Base-by-base conservation (phyloP, 1,140 invertebrate species). In the Zaprionus taronus region DNA sequence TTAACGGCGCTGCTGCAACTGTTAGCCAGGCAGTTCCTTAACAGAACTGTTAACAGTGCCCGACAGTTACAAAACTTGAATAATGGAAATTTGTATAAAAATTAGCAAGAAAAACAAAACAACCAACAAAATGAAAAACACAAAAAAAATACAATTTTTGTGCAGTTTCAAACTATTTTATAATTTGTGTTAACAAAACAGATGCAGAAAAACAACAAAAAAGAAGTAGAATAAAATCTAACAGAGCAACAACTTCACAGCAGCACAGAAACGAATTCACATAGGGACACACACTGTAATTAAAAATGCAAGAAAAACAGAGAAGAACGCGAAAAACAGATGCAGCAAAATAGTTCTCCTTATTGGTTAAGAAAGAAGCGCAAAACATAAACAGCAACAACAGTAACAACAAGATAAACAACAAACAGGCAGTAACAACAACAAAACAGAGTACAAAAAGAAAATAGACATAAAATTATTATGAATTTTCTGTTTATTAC, bases 401-500 rank as follows among this genome's bases (percentile, higher is more conserved):
- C 79, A 47, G 57, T 38, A 70, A 62, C 67, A 74, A 68, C 55
- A 74, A 81, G 65, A 38, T 5, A 12, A 38, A 77, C 73, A 81
- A 68, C 41, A 72, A 72, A 72, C 70, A 66, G 71, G 67, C 63
- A 83, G 71, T 70, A 83, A 64, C 55, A 60, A 68, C 64, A 78
- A 77, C 69, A 80, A 80, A 80, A 81, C 81, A 86, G 80, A 81
- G 77, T 77, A 81, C 75, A 75, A 72, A 82, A 83, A 77, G 41
- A 80, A 89, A 83, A 87, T 79, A 89, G 81, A 89, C 77, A 89
- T 83, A 87, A 64, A 87, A 78, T 81, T 81, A 76, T 76, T 77
- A 75, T 87, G 71, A 78, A 78, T 79, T 67, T 85, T 82, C 53
- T 72, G 71, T 80, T 82, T 72, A 77, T 83, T 81, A 72, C 41